Evolutionary conservation across 2,113 vertebrate species (phyloP).

Genomic region (Chloebia gouldiae): DNA sequence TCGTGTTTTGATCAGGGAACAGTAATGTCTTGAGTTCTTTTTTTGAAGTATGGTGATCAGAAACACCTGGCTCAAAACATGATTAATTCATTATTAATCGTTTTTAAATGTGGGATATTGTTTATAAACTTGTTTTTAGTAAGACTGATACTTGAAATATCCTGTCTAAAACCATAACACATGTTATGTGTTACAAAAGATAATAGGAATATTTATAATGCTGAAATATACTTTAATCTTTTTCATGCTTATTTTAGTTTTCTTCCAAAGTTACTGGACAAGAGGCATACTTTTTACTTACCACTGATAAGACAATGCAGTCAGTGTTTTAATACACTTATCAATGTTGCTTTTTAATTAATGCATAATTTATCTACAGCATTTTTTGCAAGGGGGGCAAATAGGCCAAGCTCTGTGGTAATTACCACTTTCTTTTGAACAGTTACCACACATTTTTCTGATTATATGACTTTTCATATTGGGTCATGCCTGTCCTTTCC

Average conservation of each 20-base stretch:
- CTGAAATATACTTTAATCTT: not conserved
- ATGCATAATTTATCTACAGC: not conserved
- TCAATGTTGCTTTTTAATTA: not conserved
- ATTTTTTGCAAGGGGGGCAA: not conserved
- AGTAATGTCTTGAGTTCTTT: not conserved
- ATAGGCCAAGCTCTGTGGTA: not conserved
- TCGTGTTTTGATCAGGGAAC: not conserved
- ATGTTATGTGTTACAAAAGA: too few relatives aligned
- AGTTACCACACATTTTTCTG: not conserved
- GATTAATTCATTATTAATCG: not conserved
- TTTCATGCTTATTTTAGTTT: not conserved
- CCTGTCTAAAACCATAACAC: not conserved
- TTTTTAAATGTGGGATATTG: not conserved
- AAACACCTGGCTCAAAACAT: not conserved
- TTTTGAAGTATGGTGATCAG: not conserved
- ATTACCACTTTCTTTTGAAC: not conserved
- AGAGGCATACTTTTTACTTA: not conserved
- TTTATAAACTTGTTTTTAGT: not conserved
- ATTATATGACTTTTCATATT: not conserved
- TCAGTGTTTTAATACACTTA: not conserved
- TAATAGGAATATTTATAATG: not conserved
- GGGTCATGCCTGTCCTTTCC: not conserved
- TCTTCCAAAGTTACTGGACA: not conserved
- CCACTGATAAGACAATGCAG: not conserved
- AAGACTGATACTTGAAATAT: not conserved